A percentile compares a stretch with the other conserved stretches of the same genome.
phyloP scores from a whole-genome alignment of 92 coral and sea anemone species.

The Epizoanthus rinbou region DNA sequence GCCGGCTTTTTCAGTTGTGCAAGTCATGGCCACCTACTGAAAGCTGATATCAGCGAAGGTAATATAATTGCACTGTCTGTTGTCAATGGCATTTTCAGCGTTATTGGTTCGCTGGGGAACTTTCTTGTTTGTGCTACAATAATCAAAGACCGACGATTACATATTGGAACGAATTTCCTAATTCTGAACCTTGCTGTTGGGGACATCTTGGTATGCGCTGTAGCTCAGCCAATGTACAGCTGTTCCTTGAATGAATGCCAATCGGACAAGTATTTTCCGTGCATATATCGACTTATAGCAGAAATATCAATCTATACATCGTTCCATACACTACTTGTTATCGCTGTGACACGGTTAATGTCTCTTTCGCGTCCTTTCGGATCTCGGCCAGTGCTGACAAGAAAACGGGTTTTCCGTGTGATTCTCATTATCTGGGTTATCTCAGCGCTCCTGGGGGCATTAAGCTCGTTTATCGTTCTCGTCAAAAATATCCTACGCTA shows the following conservation, averaged over 20 bases:
- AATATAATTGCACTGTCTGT: slow-evolving; percentile 6
- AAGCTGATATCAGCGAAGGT: slow-evolving; percentile 17
- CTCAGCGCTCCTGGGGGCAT: slow-evolving; percentile 12
- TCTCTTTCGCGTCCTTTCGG: slow-evolving; percentile 24
- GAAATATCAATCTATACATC: slow-evolving; percentile 31
- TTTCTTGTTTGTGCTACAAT: slow-evolving; percentile 31
- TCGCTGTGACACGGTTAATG: slow-evolving; percentile 16
- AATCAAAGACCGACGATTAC: slow-evolving; percentile 23
- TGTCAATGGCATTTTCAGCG: slow-evolving; percentile 27
- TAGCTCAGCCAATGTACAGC: slow-evolving; percentile 32
- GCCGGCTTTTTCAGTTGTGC: not conserved
- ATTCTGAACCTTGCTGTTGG: slow-evolving; percentile 32
- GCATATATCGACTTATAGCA: slow-evolving; percentile 26
- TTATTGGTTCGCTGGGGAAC: slow-evolving; percentile 24
- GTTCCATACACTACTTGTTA: slow-evolving; percentile 24
- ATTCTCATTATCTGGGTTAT: not conserved
- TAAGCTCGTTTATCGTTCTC: not conserved
- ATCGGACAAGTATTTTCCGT: not conserved
- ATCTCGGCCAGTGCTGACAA: slow-evolving; percentile 12
- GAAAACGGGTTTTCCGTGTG: not conserved
- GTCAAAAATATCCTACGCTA: slow-evolving; percentile 26
- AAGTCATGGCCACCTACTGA: not conserved
- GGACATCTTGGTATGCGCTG: slow-evolving; percentile 15
- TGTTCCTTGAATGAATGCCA: not conserved
- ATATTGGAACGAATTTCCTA: slow-evolving; percentile 32